Percentiles rank a stretch among this genome's conserved stretches.
Conservation (phyloP, 2,113 vertebrate species). For the Malaclemys terrapin region DNA sequence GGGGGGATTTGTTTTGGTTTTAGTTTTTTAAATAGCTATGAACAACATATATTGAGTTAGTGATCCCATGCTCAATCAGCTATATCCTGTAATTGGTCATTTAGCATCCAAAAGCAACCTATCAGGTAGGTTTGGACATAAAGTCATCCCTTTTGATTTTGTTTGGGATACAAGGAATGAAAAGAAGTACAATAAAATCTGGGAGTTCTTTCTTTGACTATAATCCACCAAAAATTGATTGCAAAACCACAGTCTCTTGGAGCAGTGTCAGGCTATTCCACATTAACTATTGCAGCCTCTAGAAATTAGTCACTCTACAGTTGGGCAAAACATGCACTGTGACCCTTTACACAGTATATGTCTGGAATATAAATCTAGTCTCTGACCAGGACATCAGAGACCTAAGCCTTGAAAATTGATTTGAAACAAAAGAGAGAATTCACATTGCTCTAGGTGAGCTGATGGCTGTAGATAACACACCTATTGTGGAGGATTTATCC, state of each 20-base stretch:
- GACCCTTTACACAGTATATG: background rate
- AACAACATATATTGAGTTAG: background rate
- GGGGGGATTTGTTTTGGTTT: background rate
- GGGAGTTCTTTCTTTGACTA: background rate
- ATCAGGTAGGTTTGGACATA: background rate
- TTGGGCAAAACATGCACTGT: background rate
- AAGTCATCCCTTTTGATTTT: background rate
- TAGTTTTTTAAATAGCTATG: background rate
- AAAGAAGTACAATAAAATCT: background rate
- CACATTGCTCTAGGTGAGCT: background rate
- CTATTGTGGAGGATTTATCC: background rate
- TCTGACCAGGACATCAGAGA: background rate
- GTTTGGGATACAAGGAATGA: background rate
- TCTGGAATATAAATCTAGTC: background rate
- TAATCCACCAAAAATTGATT: background rate
- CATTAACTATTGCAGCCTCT: background rate
- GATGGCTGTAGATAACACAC: background rate
- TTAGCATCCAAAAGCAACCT: no score
- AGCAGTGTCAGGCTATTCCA: background rate
- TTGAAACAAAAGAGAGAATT: slow-evolving; percentile 15
- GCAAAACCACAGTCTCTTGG: background rate
- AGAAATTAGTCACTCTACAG: background rate
- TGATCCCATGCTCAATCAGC: background rate
- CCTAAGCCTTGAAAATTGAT: background rate
- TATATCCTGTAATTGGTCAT: background rate